phyloP scores from a whole-genome alignment of 2,888 invertebrate genomes.

The Drosophila cognata region DNA sequence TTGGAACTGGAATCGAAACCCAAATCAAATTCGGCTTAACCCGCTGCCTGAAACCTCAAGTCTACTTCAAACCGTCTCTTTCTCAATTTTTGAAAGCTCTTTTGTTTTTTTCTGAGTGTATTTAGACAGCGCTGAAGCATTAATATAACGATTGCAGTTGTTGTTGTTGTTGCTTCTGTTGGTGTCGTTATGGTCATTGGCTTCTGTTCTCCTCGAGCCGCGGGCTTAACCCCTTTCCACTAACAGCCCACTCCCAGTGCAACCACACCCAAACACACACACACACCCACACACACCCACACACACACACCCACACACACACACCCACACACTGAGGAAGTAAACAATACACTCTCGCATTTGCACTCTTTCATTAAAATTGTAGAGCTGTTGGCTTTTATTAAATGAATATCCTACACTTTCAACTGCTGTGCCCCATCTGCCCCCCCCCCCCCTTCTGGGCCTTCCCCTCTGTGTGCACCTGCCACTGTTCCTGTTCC shows the following conservation, averaged over 20 bases:
- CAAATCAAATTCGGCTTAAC: not conserved
- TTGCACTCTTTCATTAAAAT: conserved; percentile 73
- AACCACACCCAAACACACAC: not conserved
- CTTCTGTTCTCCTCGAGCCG: conserved; percentile 20
- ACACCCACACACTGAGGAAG: conserved; percentile 2
- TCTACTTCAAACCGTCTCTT: not conserved
- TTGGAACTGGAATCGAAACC: not conserved
- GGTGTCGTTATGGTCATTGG: conserved; percentile 35
- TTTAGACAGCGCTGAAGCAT: conserved; percentile 6
- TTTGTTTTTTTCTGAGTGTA: not conserved
- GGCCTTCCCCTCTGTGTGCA: not conserved
- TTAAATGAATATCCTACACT: conserved; percentile 69
- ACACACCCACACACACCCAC: too few species aligned
- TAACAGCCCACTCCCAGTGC: not conserved
- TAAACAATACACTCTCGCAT: conserved; percentile 32
- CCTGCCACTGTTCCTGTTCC: conserved; percentile 7
- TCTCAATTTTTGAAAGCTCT: fast-evolving
- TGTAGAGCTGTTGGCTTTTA: conserved; percentile 72
- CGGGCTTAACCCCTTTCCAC: conserved; percentile 19
- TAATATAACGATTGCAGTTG: conserved; percentile 40
- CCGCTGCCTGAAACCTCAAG: not conserved
- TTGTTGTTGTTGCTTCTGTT: conserved; percentile 9
- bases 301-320: conserved; percentile 27
- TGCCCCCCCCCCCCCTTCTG: not conserved
- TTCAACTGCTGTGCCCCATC: not conserved